phyloP scores from a whole-genome alignment of 2,888 invertebrate genomes.

The Brenthis ino region DNA sequence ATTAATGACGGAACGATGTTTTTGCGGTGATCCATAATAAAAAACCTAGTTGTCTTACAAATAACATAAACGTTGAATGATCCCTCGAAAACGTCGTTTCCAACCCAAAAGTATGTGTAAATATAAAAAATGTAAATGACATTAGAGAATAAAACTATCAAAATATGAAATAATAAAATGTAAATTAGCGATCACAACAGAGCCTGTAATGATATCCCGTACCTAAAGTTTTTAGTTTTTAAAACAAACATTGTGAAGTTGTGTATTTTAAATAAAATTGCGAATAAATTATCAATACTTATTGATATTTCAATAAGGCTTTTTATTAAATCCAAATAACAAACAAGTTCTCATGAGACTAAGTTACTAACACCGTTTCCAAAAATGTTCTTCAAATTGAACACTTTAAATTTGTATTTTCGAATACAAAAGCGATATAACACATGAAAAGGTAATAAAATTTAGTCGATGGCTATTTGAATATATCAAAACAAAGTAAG shows the following conservation, averaged over 20 bases:
- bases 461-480: constrained; percentile 3
- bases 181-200: constrained; percentile 73
- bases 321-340: constrained; percentile 43
- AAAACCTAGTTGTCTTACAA: constrained; percentile 19
- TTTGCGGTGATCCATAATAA: constrained; percentile 48
- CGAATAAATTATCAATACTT: constrained; percentile 80
- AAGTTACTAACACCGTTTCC: not conserved
- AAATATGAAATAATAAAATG: constrained; percentile 57
- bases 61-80: constrained; percentile 22
- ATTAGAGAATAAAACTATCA: constrained; percentile 65
- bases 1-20: constrained; percentile 55
- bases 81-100: constrained; percentile 51
- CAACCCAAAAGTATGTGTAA: constrained; percentile 69
- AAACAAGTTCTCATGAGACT: not conserved
- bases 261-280: constrained; percentile 83
- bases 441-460: too few relatives aligned
- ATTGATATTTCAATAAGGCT: constrained; percentile 71
- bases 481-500: constrained; percentile 10
- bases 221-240: constrained; percentile 80
- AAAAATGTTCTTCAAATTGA: too few relatives aligned
- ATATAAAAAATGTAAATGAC: constrained; percentile 70
- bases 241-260: constrained; percentile 81
- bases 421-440: too few relatives aligned
- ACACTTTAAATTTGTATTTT: not conserved
- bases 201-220: constrained; percentile 75